Percentiles rank a stretch among this genome's conserved stretches.
phyloP scores from a whole-genome alignment of 2,113 vertebrate genomes.

The Archilochus colubris region DNA sequence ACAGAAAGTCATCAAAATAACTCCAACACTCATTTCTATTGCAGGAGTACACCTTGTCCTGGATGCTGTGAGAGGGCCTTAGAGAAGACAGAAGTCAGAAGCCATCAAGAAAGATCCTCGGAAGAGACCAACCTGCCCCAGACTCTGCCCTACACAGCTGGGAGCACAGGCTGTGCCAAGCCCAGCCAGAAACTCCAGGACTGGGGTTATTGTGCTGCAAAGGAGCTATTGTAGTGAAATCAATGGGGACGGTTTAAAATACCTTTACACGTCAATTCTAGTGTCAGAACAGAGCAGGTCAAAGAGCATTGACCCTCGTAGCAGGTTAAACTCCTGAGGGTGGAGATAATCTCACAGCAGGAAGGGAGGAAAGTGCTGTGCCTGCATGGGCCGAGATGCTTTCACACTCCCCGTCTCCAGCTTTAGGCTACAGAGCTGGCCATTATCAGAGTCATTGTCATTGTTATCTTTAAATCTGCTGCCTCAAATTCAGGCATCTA shows the following conservation, averaged over 20 bases:
- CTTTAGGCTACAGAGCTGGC: constrained; percentile 49
- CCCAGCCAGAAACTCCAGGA: not conserved
- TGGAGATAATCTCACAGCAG: constrained; percentile 66
- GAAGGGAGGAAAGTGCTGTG: constrained; percentile 58
- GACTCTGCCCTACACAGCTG: not conserved
- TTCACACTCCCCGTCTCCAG: constrained; percentile 23
- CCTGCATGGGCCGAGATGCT: constrained; percentile 7
- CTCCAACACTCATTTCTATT: not conserved
- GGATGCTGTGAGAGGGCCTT: not conserved
- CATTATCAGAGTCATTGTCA: constrained; percentile 79
- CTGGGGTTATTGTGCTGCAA: not conserved
- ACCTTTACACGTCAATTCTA: constrained; percentile 68
- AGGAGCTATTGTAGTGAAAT: constrained; percentile 21
- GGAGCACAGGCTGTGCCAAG: not conserved
- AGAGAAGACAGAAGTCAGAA: not conserved
- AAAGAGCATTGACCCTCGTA: constrained; percentile 33
- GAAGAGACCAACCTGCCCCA: not conserved
- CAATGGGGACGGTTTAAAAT: constrained; percentile 23
- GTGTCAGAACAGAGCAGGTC: constrained; percentile 60
- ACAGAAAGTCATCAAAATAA: not conserved
- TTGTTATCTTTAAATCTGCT: constrained; percentile 73
- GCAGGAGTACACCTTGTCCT: not conserved
- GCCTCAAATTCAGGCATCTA: constrained; percentile 68
- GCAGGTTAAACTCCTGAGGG: constrained; percentile 67
- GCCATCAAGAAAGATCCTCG: not conserved